Conservation (phyloP, 2,888 invertebrate genomes). For the Sycophila texana region DNA sequence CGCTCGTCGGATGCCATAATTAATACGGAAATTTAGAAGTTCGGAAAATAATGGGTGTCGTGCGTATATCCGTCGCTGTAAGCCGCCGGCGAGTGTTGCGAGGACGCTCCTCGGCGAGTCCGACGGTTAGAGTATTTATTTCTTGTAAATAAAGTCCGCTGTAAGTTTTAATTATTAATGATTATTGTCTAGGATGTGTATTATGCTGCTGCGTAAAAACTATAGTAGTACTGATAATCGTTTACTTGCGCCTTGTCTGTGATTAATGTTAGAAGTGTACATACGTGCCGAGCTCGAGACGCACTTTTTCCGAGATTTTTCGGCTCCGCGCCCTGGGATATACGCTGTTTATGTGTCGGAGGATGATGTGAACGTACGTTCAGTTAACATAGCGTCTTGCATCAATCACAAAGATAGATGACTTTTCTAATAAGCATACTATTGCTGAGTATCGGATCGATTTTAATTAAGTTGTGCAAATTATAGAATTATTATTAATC, state of each 20-base stretch:
- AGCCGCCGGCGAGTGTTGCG: slow-evolving; percentile 22
- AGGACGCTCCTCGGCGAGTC: slow-evolving; percentile 33
- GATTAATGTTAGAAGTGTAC: slow-evolving; percentile 70
- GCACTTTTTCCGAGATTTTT: slow-evolving; percentile 32
- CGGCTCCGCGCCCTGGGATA: slow-evolving; percentile 14
- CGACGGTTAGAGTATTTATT: slow-evolving; percentile 69
- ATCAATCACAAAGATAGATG: slow-evolving; percentile 40
- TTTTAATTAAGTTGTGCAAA: slow-evolving; percentile 46
- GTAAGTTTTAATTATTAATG: slow-evolving; percentile 60
- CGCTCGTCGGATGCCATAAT: slow-evolving; percentile 50
- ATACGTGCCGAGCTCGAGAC: slow-evolving; percentile 55
- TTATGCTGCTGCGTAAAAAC: slow-evolving; percentile 35
- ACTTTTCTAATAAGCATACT: slow-evolving; percentile 17
- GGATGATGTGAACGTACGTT: slow-evolving; percentile 30
- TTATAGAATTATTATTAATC: slow-evolving; percentile 40
- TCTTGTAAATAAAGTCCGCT: slow-evolving; percentile 69
- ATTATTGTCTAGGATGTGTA: slow-evolving; percentile 22
- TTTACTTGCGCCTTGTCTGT: slow-evolving; percentile 72
- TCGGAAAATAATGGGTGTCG: slow-evolving; percentile 60
- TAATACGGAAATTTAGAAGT: slow-evolving; percentile 41
- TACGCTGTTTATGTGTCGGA: slow-evolving; percentile 28
- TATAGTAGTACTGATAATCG: slow-evolving; percentile 53
- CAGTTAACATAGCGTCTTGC: slow-evolving; percentile 34
- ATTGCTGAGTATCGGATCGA: slow-evolving; percentile 35
- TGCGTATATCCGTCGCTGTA: slow-evolving; percentile 42